These are phyloP conservation scores for Dryococelus australis DNA, from an alignment of 2,888 invertebrate genomes.

Conservation along the genomic window DNA sequence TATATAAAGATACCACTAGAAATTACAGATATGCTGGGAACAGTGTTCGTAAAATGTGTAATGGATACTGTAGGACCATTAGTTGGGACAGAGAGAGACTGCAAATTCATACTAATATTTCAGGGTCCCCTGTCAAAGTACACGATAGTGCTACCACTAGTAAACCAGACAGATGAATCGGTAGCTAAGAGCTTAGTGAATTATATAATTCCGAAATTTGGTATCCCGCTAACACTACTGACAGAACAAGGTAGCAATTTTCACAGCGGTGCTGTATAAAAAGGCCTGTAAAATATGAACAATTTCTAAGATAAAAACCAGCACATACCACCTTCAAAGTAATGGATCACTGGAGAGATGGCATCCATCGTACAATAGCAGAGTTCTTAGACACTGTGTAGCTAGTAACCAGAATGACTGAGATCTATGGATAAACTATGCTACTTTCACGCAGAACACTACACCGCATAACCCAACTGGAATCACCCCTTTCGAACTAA, in stretches of 20 bases:
- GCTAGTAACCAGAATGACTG: neutral
- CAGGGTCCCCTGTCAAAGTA: neutral
- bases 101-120: neutral
- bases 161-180: neutral
- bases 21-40: neutral
- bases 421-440: neutral
- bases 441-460: slow-evolving; percentile 2
- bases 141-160: neutral
- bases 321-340: neutral
- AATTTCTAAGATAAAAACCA: neutral
- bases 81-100: neutral
- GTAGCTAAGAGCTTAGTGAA: neutral
- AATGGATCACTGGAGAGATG: neutral
- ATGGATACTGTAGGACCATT: neutral
- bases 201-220: neutral
- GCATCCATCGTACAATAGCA: neutral
- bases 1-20: neutral
- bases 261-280: no score
- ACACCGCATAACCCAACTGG: neutral
- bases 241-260: neutral
- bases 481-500: neutral
- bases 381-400: neutral
- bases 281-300: no score
- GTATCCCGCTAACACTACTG: neutral
- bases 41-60: neutral